These are phyloP conservation scores for Drosophila leontia DNA, from an alignment of 1,140 invertebrate species.

Conservation along the genomic window DNA sequence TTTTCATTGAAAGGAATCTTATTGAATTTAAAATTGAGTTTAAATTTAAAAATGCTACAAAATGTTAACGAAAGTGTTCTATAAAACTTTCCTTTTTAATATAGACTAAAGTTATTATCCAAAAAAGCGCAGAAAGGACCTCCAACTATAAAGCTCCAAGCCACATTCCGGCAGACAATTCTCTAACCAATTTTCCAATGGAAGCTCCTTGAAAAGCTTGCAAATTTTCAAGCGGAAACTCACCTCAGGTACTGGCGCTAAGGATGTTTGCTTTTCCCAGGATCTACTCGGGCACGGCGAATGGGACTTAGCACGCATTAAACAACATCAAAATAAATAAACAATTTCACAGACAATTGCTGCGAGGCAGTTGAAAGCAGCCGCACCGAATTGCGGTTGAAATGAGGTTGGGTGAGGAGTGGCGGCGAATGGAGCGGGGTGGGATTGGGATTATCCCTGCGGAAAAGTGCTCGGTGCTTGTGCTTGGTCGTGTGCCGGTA, in stretches of 20 bases:
- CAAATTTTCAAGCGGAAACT: constrained; percentile 29
- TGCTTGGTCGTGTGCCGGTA: constrained; percentile 57
- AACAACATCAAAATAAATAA: constrained; percentile 82
- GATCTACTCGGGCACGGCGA: constrained; percentile 45
- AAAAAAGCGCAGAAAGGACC: constrained; percentile 16
- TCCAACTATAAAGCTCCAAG: background rate
- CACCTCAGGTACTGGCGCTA: constrained; percentile 33
- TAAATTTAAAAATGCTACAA: too few relatives aligned
- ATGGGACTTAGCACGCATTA: constrained; percentile 73
- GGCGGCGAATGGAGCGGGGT: constrained; percentile 30
- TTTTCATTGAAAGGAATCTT: background rate
- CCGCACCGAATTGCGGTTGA: constrained; percentile 65
- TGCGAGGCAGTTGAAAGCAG: constrained; percentile 55
- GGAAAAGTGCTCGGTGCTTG: constrained; percentile 44
- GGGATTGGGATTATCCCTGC: constrained; percentile 77
- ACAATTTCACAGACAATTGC: constrained; percentile 81
- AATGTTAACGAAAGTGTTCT: too few relatives aligned
- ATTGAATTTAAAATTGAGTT: background rate
- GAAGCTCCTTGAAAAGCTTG: constrained; percentile 57
- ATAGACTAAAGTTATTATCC: background rate
- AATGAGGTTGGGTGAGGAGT: constrained; percentile 5
- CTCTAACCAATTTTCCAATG: constrained; percentile 19
- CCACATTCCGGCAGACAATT: background rate
- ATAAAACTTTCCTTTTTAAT: too few relatives aligned
- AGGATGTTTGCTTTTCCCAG: constrained; percentile 76